phyloP scores from a whole-genome alignment of 2,113 vertebrate species.

The Poicephalus gulielmi region DNA sequence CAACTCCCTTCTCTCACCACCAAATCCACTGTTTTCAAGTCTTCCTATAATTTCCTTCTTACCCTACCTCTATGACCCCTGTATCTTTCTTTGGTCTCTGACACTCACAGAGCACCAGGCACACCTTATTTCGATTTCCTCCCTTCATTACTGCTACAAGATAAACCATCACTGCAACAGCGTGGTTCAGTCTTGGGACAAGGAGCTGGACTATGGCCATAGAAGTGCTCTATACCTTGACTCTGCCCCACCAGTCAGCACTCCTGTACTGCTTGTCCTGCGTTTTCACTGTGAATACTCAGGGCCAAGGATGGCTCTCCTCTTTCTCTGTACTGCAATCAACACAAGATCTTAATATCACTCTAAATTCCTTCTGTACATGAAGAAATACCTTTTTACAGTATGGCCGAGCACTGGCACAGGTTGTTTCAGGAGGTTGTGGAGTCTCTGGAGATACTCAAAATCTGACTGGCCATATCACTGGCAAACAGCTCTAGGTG shows the following conservation, averaged over 20 bases:
- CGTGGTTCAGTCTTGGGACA: background rate
- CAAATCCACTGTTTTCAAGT: background rate
- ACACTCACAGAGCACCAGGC: fast-evolving
- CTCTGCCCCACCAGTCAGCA: background rate
- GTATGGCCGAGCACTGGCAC: background rate
- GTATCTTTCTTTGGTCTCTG: background rate
- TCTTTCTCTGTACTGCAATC: background rate
- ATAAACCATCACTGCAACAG: background rate
- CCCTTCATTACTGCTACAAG: background rate
- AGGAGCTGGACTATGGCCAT: background rate
- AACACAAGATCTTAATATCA: background rate
- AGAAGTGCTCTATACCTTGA: background rate
- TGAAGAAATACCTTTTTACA: background rate
- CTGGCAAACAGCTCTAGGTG: background rate
- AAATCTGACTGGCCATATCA: background rate
- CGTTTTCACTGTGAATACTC: background rate
- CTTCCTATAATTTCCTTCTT: background rate
- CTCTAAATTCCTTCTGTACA: background rate
- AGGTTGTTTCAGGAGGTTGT: background rate
- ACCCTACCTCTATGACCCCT: background rate
- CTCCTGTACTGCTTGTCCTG: background rate
- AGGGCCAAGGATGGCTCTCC: background rate
- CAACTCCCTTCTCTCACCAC: background rate
- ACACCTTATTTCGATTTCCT: background rate
- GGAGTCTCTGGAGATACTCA: background rate